Percentiles rank a stretch among this genome's conserved stretches.
Conservation (phyloP, 2,113 vertebrate genomes). For the Puffinus mauretanicus region DNA sequence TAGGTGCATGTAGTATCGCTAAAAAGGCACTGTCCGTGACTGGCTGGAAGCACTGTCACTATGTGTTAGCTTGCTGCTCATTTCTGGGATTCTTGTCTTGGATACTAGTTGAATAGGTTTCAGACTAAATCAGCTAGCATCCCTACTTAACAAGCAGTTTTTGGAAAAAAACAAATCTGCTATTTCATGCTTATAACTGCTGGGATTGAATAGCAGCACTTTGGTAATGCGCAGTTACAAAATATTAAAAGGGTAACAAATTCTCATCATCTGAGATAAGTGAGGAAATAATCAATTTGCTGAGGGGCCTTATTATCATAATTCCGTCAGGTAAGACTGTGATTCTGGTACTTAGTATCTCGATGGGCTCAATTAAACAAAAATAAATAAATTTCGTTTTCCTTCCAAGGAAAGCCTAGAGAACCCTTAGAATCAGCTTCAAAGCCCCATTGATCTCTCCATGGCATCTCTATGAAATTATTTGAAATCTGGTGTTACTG, state of each 20-base stretch:
- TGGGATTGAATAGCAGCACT: neutral
- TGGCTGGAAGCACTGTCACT: neutral
- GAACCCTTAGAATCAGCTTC: neutral
- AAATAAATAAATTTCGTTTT: constrained; percentile 54
- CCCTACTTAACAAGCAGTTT: neutral
- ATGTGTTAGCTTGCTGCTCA: neutral
- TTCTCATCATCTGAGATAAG: constrained; percentile 48
- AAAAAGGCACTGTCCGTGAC: neutral
- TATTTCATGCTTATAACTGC: neutral
- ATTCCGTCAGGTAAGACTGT: constrained; percentile 45
- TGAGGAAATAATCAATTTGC: constrained; percentile 60
- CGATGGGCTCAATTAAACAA: constrained; percentile 54
- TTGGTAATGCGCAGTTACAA: neutral
- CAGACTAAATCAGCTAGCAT: neutral
- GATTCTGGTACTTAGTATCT: constrained; percentile 49
- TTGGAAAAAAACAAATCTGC: neutral
- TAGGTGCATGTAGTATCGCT: neutral
- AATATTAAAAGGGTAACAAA: constrained; percentile 20
- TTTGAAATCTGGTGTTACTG: constrained; percentile 5
- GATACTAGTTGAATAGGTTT: neutral
- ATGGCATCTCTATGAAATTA: neutral
- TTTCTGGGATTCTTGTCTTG: neutral
- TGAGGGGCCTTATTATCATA: constrained; percentile 60
- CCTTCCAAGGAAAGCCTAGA: neutral
- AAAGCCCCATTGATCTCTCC: constrained; percentile 8